Conservation (phyloP, 2,888 invertebrate species). For the Aradus depressus region DNA sequence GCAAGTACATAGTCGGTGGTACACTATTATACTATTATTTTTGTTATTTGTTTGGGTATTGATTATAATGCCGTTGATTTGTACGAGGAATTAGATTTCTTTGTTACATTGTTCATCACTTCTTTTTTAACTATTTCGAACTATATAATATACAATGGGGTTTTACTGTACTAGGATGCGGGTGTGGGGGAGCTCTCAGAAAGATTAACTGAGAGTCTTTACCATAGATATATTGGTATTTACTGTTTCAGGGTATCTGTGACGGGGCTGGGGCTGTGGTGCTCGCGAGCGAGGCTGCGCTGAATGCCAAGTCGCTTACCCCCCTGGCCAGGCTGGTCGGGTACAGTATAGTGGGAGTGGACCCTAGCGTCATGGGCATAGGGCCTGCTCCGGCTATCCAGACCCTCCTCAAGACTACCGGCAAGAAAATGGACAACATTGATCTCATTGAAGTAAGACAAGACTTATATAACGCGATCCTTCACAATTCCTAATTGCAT, state of each 20-base stretch:
- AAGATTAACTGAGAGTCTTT: no score
- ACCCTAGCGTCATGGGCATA: constrained; percentile 96
- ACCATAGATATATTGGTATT: background rate
- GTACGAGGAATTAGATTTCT: no score
- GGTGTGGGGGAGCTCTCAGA: no score
- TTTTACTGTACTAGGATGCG: no score
- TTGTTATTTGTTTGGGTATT: no score
- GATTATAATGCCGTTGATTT: no score
- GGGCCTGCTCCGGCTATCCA: constrained; percentile 92
- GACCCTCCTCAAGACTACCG: constrained; percentile 67
- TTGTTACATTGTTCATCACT: background rate
- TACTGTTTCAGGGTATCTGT: constrained; percentile 67
- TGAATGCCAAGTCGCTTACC: constrained; percentile 64
- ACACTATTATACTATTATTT: no score
- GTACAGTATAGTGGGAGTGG: constrained; percentile 88
- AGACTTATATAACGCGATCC: background rate
- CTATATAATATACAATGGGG: background rate
- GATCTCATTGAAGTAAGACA: constrained; percentile 76
- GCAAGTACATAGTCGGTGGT: no score
- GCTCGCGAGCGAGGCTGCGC: constrained; percentile 81
- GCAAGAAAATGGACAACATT: constrained; percentile 69
- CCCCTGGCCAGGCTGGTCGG: constrained; percentile 86
- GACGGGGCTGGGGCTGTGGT: constrained; percentile 95
- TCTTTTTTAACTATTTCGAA: no score
- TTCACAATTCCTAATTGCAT: background rate